A percentile compares a stretch with the other conserved stretches of the same genome.
These are phyloP conservation scores for Nasonia vitripennis DNA, from an alignment of 1,140 invertebrate species.

Conservation along the genomic window DNA sequence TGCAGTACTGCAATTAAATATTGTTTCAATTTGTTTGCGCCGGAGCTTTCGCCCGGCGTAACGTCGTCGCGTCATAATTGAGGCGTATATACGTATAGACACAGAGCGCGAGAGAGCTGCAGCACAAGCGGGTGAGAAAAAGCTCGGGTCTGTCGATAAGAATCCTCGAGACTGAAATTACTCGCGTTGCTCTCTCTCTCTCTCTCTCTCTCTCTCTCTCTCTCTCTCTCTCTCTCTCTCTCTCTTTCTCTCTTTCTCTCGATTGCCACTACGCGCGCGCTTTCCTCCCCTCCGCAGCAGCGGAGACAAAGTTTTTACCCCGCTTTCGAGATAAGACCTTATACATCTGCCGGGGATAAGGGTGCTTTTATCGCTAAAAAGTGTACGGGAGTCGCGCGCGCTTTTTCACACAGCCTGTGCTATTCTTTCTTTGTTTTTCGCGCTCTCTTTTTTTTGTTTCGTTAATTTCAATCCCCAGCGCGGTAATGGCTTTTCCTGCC, in stretches of 20 bases:
- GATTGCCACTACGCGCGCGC: background rate
- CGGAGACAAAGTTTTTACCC: slow-evolving; percentile 36
- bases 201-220: background rate
- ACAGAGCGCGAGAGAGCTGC: background rate
- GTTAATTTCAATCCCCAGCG: slow-evolving; percentile 41
- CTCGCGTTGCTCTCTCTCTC: background rate
- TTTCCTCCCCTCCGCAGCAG: background rate
- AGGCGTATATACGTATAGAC: background rate
- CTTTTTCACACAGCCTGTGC: background rate
- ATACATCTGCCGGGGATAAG: slow-evolving; percentile 52
- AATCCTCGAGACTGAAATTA: slow-evolving; percentile 28
- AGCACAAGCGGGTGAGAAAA: slow-evolving; percentile 4
- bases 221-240: background rate
- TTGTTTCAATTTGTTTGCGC: slow-evolving; percentile 18
- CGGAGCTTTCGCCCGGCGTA: background rate
- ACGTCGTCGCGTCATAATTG: slow-evolving; percentile 22
- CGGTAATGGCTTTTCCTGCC: slow-evolving; percentile 16
- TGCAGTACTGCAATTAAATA: slow-evolving; percentile 23
- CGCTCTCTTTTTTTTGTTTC: slow-evolving; percentile 1
- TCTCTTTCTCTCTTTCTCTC: background rate
- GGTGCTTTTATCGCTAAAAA: slow-evolving; percentile 45
- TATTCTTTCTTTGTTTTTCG: background rate
- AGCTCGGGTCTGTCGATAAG: slow-evolving; percentile 35
- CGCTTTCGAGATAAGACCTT: slow-evolving; percentile 39
- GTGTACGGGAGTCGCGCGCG: slow-evolving; percentile 28